phyloP scores from a whole-genome alignment of 2,113 vertebrate species.

The Mirounga angustirostris region DNA sequence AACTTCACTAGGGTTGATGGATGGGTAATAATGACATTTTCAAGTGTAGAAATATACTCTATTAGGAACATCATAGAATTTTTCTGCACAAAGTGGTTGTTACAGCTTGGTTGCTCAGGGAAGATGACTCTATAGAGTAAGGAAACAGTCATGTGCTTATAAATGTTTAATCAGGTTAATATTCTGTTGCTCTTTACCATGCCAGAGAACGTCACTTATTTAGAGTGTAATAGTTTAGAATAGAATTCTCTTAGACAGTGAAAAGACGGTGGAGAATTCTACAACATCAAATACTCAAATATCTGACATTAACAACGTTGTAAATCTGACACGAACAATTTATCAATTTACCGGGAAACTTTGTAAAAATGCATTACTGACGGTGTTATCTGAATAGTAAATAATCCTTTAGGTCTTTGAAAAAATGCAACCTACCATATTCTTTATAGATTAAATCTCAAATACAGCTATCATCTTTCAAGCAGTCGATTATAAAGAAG shows the following conservation, averaged over 20 bases:
- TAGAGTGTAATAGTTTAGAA: constrained; percentile 26
- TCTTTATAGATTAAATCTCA: constrained; percentile 69
- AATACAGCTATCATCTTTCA: constrained; percentile 70
- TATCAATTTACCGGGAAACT: constrained; percentile 81
- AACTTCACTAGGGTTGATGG: constrained; percentile 78
- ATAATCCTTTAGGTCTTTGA: constrained; percentile 72
- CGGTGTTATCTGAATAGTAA: constrained; percentile 75
- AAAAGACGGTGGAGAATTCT: constrained; percentile 70
- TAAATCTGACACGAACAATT: constrained; percentile 81
- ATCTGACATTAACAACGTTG: constrained; percentile 74
- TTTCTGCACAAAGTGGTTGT: constrained; percentile 52
- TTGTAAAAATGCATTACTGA: constrained; percentile 75
- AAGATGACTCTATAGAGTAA: constrained; percentile 40
- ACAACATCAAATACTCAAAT: constrained; percentile 75
- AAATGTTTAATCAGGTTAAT: constrained; percentile 80
- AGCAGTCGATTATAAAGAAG: constrained; percentile 58
- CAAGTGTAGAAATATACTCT: constrained; percentile 67
- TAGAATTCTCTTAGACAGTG: constrained; percentile 67
- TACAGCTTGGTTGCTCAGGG: constrained; percentile 50
- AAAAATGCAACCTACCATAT: constrained; percentile 58
- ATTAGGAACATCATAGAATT: constrained; percentile 70
- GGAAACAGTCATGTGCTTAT: constrained; percentile 73
- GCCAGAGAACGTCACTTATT: constrained; percentile 42
- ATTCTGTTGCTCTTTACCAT: constrained; percentile 72
- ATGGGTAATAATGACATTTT: constrained; percentile 78